Conservation (phyloP, 2,797 vertebrate genomes). For the Mormyrops attenuatus region DNA sequence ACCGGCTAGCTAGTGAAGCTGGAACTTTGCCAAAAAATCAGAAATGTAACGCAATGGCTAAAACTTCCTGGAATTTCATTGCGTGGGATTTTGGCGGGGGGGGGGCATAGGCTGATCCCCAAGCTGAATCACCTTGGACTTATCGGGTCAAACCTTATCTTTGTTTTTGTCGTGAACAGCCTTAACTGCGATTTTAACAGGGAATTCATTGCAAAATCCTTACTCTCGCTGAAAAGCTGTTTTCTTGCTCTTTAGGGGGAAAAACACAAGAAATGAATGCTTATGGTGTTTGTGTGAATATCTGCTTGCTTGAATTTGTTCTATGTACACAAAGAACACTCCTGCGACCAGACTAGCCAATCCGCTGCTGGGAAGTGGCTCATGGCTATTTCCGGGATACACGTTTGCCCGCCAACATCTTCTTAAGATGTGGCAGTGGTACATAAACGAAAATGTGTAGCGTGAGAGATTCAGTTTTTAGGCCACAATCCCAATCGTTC, state of each 20-base stretch:
- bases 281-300: conserved; percentile 34
- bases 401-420: conserved; percentile 24
- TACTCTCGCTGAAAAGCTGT: conserved; percentile 22
- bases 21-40: neutral
- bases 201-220: conserved; percentile 33
- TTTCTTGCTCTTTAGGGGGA: conserved; percentile 32
- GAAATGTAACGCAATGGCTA: neutral
- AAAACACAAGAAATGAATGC: neutral
- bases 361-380: neutral
- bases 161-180: neutral
- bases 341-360: conserved; percentile 6
- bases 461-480: conserved; percentile 26
- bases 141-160: neutral
- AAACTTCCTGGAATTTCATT: neutral
- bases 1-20: conserved; percentile 19
- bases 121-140: neutral
- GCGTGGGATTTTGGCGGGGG: neutral
- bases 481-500: conserved; percentile 23
- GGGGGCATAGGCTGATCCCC: neutral
- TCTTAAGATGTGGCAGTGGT: conserved; percentile 4
- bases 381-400: conserved; percentile 20
- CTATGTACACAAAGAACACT: conserved; percentile 25
- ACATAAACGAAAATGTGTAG: conserved; percentile 26
- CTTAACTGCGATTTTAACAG: conserved; percentile 25
- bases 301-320: conserved; percentile 37